Base-by-base conservation (phyloP, 2,113 vertebrate species). In the Zeus faber region DNA sequence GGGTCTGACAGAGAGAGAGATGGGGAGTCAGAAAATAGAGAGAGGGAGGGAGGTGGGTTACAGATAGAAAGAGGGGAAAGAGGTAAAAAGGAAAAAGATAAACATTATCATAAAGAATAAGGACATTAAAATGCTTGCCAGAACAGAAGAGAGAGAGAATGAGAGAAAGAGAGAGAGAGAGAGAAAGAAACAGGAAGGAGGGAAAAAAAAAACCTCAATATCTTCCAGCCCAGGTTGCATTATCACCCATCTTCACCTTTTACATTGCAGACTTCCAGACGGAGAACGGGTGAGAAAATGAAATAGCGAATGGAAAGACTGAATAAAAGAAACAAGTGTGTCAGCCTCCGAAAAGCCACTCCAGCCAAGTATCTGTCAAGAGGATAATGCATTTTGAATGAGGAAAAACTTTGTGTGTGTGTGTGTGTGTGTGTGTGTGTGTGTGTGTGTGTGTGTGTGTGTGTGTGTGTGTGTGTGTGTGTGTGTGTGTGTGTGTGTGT, bases 1-100 rank as follows among this genome's bases (percentile, higher is more conserved):
- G 93, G 94, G 74, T 95, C 94, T 96, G 80, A 52, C 6, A 59
- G 58, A 59, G 3, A 17, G 43, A 44, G 14, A 49, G 29, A 26
- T 8, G 24, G 29, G 37, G 24, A 22, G 17, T 2, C n/a, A 18
- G 3, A 16, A n/a, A 22, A 25, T 14, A 23, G 25, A 13, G 22
- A 14, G 33, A n/a, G n/a, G n/a, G n/a, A n/a, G n/a, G n/a, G n/a
- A n/a, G n/a, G n/a, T 4, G 10, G 10, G n/a, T n/a, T n/a, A n/a
- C n/a, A n/a, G n/a, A n/a, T n/a, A n/a, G 56, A 49, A 40, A 27
- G 10, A 55, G 45, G 33, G 10, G 41, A 58, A 18, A 23, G 48
- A 24, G 37, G 20, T 52, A 45, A 25, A 3, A 37, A 37, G 3
- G 14, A 35, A 10, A 13, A 2, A 37, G 33, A 33, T 33, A 37